Conservation (phyloP, 2,797 vertebrate genomes). For the Myripristis jacobus region DNA sequence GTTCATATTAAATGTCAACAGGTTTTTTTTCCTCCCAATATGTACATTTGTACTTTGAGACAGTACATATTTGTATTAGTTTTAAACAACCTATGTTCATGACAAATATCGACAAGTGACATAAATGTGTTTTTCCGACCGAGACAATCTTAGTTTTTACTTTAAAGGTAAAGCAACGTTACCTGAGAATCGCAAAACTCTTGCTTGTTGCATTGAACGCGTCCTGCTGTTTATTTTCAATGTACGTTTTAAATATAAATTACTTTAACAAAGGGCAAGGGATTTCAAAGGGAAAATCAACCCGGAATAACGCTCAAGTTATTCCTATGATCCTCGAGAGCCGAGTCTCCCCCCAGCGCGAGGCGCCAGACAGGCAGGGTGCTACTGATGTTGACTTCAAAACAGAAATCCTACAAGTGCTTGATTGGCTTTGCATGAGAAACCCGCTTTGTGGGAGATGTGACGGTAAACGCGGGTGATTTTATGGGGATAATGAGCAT, state of each 20-base stretch:
- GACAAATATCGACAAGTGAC: no score
- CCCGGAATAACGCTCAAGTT: neutral
- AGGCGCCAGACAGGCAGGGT: constrained; percentile 4
- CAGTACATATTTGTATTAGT: no score
- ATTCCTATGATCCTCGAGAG: no score
- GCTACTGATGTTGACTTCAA: neutral
- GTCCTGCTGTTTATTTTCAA: constrained; percentile 16
- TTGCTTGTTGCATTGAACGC: neutral
- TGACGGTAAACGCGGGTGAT: neutral
- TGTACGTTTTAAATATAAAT: constrained; percentile 55
- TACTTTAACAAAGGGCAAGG: constrained; percentile 26
- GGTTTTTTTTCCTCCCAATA: no score
- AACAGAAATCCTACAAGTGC: constrained; percentile 39
- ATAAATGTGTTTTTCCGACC: no score
- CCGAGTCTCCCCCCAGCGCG: no score
- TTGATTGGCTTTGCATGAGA: constrained; percentile 5
- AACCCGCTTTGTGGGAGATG: neutral
- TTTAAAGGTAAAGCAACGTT: no score
- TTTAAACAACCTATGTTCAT: no score
- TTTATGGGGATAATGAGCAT: constrained; percentile 1
- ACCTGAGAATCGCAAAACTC: no score
- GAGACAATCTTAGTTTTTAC: no score
- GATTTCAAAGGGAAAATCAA: constrained; percentile 21
- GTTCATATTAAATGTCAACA: no score
- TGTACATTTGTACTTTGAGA: no score